These are phyloP conservation scores for Dufourea novaeangliae DNA, from an alignment of 1,140 invertebrate species.

Conservation along the genomic window DNA sequence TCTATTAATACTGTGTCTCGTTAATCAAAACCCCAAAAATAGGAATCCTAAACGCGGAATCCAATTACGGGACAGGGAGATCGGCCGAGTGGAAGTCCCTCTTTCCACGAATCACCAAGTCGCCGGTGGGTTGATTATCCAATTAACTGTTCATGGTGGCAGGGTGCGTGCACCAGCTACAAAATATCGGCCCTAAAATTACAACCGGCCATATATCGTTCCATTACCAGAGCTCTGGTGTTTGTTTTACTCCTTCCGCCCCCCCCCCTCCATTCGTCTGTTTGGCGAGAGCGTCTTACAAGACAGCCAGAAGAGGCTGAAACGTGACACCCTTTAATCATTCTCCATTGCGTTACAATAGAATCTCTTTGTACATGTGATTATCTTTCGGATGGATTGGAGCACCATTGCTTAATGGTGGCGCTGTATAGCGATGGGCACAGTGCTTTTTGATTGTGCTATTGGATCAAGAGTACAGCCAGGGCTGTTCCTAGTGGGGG, in stretches of 20 bases:
- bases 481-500: no score
- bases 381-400: conserved; percentile 18
- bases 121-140: conserved; percentile 8
- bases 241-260: conserved; percentile 1
- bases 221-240: background rate
- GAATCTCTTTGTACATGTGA: conserved; percentile 36
- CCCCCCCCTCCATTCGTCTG: background rate
- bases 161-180: background rate
- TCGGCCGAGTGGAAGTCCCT: background rate
- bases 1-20: background rate
- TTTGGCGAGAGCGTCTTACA: background rate
- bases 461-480: no score
- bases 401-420: no score
- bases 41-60: conserved; percentile 30
- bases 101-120: background rate
- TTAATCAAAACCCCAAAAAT: background rate
- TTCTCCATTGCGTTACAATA: conserved; percentile 48
- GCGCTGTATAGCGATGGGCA: background rate
- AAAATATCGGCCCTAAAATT: conserved; percentile 23
- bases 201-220: background rate
- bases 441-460: background rate
- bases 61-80: conserved; percentile 25
- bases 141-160: conserved; percentile 11
- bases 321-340: conserved; percentile 40
- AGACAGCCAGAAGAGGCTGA: background rate